Evolutionary conservation across 1,140 invertebrate genomes (phyloP).

Genomic region (silkworm (Bombyx mori)): DNA sequence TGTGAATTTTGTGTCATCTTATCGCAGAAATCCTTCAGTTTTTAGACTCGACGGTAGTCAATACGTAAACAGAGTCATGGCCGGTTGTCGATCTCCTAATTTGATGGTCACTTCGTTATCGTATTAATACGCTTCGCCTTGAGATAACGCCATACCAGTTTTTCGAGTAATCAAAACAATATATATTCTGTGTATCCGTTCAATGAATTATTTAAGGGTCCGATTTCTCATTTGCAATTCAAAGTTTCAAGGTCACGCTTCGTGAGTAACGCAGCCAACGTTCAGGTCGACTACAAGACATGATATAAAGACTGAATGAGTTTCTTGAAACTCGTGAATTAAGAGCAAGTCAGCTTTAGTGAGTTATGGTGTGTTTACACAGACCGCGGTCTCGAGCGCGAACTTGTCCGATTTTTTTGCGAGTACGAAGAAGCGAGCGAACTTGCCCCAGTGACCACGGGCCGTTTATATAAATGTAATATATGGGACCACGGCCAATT

Average conservation of each 20-base stretch:
- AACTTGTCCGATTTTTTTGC: slow-evolving; percentile 65
- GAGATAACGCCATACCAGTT: slow-evolving; percentile 13
- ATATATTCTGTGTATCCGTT: slow-evolving; percentile 3
- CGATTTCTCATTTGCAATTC: too few species aligned
- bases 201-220: slow-evolving; percentile 2
- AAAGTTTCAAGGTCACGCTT: slow-evolving; percentile 4
- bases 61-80: slow-evolving; percentile 62
- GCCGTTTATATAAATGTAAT: slow-evolving; percentile 59
- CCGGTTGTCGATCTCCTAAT: slow-evolving; percentile 65
- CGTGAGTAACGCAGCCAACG: too few species aligned
- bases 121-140: slow-evolving; percentile 16
- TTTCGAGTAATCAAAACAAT: slow-evolving; percentile 2
- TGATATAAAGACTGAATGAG: too few species aligned
- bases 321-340: too few species aligned
- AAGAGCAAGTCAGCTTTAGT: not conserved
- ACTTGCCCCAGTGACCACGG: slow-evolving; percentile 63
- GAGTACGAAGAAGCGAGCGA: slow-evolving; percentile 60
- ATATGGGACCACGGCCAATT: slow-evolving; percentile 39
- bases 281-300: too few species aligned
- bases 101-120: slow-evolving; percentile 56
- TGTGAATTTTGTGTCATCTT: slow-evolving; percentile 52
- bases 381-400: slow-evolving; percentile 52
- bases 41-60: slow-evolving; percentile 38
- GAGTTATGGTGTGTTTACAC: slow-evolving; percentile 20
- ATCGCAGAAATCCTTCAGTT: slow-evolving; percentile 59